Evolutionary conservation across 2,888 invertebrate genomes (phyloP).

Genomic region (Rugalucina vietnamica): DNA sequence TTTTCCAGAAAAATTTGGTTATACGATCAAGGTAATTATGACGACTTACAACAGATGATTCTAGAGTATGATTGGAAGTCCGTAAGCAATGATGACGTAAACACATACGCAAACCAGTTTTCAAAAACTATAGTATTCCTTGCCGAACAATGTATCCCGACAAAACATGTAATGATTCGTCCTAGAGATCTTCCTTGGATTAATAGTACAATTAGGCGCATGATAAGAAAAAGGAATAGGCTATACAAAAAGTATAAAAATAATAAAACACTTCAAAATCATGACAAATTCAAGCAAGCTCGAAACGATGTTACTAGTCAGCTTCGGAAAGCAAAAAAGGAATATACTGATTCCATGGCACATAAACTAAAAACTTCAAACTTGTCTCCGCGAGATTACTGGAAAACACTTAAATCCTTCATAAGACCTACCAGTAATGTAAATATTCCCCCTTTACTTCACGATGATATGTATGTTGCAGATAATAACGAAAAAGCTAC

Average conservation of each 20-base stretch:
- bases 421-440: not conserved
- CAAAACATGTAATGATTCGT: not conserved
- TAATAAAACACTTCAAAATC: not conserved
- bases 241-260: not conserved
- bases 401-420: not conserved
- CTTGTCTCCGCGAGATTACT: not conserved
- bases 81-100: not conserved
- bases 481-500: too few relatives aligned
- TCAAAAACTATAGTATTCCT: not conserved
- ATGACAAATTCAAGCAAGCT: not conserved
- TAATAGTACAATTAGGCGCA: not conserved
- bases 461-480: too few relatives aligned
- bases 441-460: not conserved
- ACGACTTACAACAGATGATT: not conserved
- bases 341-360: not conserved
- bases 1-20: not conserved
- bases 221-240: slow-evolving; percentile 1
- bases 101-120: not conserved
- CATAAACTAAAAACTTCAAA: not conserved
- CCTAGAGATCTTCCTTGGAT: slow-evolving; percentile 1
- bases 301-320: not conserved
- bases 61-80: not conserved
- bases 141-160: not conserved
- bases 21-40: not conserved
- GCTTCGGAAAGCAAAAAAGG: not conserved